Conservation (phyloP, 2,888 invertebrate species). For the Hypsopygia costalis region DNA sequence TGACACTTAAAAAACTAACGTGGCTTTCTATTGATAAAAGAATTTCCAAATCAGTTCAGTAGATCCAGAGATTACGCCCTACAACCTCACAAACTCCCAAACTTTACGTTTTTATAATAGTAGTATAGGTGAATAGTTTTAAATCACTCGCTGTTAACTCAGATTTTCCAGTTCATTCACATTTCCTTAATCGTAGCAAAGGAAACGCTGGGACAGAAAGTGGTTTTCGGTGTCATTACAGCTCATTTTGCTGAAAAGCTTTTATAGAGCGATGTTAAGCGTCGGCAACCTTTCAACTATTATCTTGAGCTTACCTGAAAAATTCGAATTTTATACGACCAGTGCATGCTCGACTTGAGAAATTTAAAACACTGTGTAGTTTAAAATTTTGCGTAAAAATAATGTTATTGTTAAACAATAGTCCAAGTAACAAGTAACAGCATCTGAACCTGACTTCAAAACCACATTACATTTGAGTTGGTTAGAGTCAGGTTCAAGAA, state of each 20-base stretch:
- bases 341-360: slow-evolving; percentile 17
- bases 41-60: no score
- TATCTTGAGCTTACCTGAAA: slow-evolving; percentile 47
- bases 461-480: no score
- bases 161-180: slow-evolving; percentile 8
- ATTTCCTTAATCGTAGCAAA: slow-evolving; percentile 43
- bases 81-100: no score
- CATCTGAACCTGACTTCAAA: no score
- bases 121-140: neutral
- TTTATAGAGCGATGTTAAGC: slow-evolving; percentile 46
- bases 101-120: no score
- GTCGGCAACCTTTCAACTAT: slow-evolving; percentile 45
- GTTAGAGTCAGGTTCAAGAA: no score
- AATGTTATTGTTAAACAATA: no score
- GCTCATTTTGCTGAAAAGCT: slow-evolving; percentile 56
- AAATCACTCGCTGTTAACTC: neutral
- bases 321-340: slow-evolving; percentile 31
- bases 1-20: no score
- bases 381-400: no score
- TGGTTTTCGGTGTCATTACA: slow-evolving; percentile 63
- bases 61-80: no score
- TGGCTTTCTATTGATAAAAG: no score
- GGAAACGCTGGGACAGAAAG: slow-evolving; percentile 52
- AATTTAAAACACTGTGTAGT: neutral
- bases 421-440: no score